Conservation (phyloP, 1,140 invertebrate species). For the Camponotus vicinus region DNA sequence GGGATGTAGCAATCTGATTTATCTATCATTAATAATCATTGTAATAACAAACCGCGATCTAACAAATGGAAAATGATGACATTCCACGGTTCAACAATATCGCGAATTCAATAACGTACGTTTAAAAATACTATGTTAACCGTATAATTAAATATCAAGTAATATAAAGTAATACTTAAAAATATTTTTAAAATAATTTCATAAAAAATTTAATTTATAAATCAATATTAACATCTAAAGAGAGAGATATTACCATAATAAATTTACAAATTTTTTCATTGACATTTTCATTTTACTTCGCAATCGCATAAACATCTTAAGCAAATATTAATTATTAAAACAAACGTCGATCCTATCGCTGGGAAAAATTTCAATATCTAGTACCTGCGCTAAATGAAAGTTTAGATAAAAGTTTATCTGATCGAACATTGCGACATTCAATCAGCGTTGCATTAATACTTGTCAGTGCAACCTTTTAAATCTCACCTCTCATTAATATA, state of each 20-base stretch:
- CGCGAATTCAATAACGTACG: neutral
- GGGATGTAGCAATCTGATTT: slow-evolving; percentile 6
- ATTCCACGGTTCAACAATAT: neutral
- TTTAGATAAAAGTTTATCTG: slow-evolving; percentile 40
- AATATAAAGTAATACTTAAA: neutral
- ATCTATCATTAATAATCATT: slow-evolving; percentile 3
- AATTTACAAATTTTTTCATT: slow-evolving; percentile 7
- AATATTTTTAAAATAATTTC: too few relatives aligned
- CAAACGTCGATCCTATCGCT: slow-evolving; percentile 40
- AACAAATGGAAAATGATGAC: slow-evolving; percentile 1
- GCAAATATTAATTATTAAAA: slow-evolving; percentile 53
- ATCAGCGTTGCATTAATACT: slow-evolving; percentile 49
- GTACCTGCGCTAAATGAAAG: slow-evolving; percentile 28
- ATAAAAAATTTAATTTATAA: neutral
- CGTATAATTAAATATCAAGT: neutral
- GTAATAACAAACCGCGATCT: slow-evolving; percentile 4
- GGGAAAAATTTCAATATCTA: slow-evolving; percentile 43
- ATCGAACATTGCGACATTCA: slow-evolving; percentile 22
- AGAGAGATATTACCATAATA: neutral
- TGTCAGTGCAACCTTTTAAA: slow-evolving; percentile 42
- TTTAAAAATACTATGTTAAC: neutral
- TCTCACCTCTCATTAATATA: slow-evolving; percentile 45
- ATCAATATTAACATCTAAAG: neutral
- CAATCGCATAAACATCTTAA: neutral
- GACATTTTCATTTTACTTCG: neutral